phyloP scores from a whole-genome alignment of 2,113 vertebrate species.

The Ptyas mucosa region DNA sequence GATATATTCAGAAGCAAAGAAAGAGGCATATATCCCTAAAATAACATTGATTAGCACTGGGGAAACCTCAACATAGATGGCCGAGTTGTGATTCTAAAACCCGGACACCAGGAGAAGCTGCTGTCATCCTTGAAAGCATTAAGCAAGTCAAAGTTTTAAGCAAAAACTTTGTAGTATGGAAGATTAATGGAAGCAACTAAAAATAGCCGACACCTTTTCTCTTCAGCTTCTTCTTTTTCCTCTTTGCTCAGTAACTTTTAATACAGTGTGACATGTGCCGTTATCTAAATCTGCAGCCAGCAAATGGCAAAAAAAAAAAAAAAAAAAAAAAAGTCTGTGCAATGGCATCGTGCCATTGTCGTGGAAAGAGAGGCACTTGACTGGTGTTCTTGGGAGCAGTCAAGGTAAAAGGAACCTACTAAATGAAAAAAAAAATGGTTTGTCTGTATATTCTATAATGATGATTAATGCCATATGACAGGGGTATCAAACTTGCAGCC shows the following conservation, averaged over 20 bases:
- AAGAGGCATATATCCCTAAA: background rate
- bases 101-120: background rate
- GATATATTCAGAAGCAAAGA: background rate
- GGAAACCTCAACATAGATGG: fast-evolving
- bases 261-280: background rate
- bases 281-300: background rate
- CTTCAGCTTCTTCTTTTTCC: background rate
- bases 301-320: background rate
- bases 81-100: conserved; percentile 11
- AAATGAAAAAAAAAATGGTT: background rate
- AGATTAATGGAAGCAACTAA: background rate
- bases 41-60: fast-evolving
- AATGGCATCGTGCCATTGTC: background rate
- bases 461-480: background rate
- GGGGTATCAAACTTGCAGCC: too few species aligned
- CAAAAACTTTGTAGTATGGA: background rate
- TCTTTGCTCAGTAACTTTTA: background rate
- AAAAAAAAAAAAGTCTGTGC: background rate
- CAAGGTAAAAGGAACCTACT: background rate
- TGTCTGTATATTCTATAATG: background rate
- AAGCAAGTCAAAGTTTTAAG: background rate
- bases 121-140: conserved; percentile 10
- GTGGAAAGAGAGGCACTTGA: background rate
- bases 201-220: background rate
- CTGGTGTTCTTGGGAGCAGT: background rate